Base-by-base conservation (phyloP, 2,113 vertebrate genomes). In the Murina feae region DNA sequence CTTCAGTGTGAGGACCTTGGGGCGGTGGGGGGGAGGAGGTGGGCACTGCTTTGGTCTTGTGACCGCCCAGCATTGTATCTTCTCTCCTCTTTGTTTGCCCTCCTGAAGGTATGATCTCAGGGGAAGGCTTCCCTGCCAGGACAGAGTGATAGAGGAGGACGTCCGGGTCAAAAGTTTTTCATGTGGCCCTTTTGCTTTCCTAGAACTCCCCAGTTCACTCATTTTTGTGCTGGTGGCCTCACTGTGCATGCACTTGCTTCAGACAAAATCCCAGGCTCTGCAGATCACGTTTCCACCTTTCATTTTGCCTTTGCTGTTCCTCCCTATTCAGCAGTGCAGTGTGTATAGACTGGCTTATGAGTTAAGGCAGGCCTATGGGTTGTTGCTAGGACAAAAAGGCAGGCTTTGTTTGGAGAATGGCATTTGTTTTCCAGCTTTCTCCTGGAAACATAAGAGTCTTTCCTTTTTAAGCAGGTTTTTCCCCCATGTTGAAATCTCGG, bases 361-460 rank as follows among this genome's bases (percentile, higher is more conserved):
- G 88, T 95, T 91, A 97, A 83, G 53, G 51, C 63, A 13, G 86
- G 58, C 84, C 86, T 86, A 0, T 2, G 68, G 49, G 49, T 92
- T 95, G 96, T 97, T 97, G 83, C 96, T 97, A 96, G 32, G 80
- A 94, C 93, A 71, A 53, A 96, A 93, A 90, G n/a, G 66, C 91
- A 96, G 96, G 4, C 96, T 97, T 97, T 97, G 89, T 98, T 97
- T 97, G 93, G 95, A 44, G 3, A 42, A 49, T 97, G 95, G 82
- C 89, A 97, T 97, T 98, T 96, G 95, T 96, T 96, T 92, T 97
- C 92, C 86, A 95, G 92, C 89, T 97, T 97, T 95, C 95, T 97
- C 97, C 93, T 97, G 92, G 96, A 98, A 97, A 89, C 90, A 9
- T 32, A 87, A 87, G 93, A 94, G 94, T 84, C 87, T 95, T 97